Base-by-base conservation (phyloP, 2,888 invertebrate species). In the Phlogophora meticulosa region DNA sequence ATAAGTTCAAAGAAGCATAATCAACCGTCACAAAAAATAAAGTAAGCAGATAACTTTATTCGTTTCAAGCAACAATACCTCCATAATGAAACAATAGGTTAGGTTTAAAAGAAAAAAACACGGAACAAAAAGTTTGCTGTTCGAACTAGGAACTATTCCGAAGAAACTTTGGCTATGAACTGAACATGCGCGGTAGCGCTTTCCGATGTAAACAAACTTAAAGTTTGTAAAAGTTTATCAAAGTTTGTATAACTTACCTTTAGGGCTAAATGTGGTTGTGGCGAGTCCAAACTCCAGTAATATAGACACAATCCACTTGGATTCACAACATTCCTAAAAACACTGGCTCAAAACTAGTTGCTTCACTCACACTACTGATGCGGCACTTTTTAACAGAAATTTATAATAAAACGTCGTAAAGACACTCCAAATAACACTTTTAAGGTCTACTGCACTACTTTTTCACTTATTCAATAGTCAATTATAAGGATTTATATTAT, bases 281-380 rank as follows among this genome's bases (percentile, higher is more conserved):
- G 79, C 85, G 87, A 89, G 85, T 87, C 84, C 86, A 87, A 90
- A 87, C 86, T 89, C 87, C 88, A 82, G 80, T 80, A 81, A 81
- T 87, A 88, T 84, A 90, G 86, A 87, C 90, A 92, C 88, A 91
- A 93, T 92, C 90, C 93, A 93, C 90, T 93, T 88, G 85, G 89
- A 94, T 91, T 92, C 94, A 94, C 93, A 93, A 92, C 94, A 94
- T 94, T 94, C 94, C 93, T 91, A 87, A 91, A 91, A 91, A 91
- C 92, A 91, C 93, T 89, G 89, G 89, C 88, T 91, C 87, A 87
- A 92, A 93, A 93, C 92, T 91, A 91, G 93, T 92, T 93, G 88
- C 91, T 91, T 90, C 88, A 87, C 91, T 85, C 87, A 85, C 92
- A 92, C 90, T 84, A 85, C 86, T 87, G 87, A 89, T 87, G 86